These are phyloP conservation scores for Loripinus fragilis DNA, from an alignment of 2,888 invertebrate genomes.

Conservation along the genomic window DNA sequence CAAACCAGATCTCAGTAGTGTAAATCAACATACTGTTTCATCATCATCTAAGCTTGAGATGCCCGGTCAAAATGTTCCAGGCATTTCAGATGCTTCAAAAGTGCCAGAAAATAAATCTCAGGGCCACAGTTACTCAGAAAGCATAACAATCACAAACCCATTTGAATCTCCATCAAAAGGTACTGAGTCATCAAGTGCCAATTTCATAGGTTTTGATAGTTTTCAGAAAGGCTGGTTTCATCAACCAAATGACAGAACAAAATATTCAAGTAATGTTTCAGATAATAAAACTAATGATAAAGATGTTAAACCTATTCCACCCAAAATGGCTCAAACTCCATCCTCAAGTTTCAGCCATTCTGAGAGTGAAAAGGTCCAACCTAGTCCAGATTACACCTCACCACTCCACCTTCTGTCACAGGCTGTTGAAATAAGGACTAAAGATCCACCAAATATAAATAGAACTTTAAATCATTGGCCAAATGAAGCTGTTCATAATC, in stretches of 20 bases:
- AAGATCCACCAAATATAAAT: slow-evolving; percentile 22
- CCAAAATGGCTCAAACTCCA: too few species aligned
- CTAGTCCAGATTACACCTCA: slow-evolving; percentile 26
- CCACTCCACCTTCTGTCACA: slow-evolving; percentile 66
- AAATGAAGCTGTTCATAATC: background rate
- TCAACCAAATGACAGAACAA: background rate
- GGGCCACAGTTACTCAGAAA: background rate
- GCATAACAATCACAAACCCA: slow-evolving; percentile 1
- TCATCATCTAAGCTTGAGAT: background rate
- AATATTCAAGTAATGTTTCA: background rate
- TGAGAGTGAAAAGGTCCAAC: too few species aligned
- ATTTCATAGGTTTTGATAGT: background rate
- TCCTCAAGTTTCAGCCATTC: too few species aligned
- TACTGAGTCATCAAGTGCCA: background rate
- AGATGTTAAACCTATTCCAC: background rate
- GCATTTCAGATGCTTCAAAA: background rate
- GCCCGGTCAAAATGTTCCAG: background rate
- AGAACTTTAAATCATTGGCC: background rate
- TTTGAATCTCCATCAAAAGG: slow-evolving; percentile 11
- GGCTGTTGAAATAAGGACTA: slow-evolving; percentile 56
- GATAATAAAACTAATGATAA: background rate
- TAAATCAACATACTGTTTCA: background rate
- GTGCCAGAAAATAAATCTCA: background rate
- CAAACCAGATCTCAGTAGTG: background rate
- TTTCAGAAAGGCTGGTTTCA: background rate